A percentile compares a stretch with the other conserved stretches of the same genome.
These are phyloP conservation scores for Synanceia verrucosa DNA, from an alignment of 2,797 vertebrate genomes.

Conservation along the genomic window DNA sequence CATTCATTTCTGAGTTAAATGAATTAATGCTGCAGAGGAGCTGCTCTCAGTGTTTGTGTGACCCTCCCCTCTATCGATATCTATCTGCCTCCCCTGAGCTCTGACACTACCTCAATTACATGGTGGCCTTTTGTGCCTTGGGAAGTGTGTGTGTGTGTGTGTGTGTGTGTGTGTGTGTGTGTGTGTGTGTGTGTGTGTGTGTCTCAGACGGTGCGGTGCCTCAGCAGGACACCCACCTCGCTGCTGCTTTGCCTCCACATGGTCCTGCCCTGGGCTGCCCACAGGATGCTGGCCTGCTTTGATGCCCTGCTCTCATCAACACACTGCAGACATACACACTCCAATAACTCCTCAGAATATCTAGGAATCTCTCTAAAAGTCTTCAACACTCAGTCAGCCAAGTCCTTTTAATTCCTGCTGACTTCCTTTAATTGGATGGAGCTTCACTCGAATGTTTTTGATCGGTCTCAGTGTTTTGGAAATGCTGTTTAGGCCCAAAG, in stretches of 20 bases:
- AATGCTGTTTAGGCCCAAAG: not conserved
- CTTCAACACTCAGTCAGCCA: constrained; percentile 27
- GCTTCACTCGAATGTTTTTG: constrained; percentile 20
- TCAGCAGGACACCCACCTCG: constrained; percentile 78
- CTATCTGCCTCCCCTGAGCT: constrained; percentile 57
- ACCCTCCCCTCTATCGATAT: constrained; percentile 30
- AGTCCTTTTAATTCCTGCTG: constrained; percentile 19
- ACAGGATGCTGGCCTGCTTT: constrained; percentile 77
- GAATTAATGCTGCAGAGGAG: not conserved
- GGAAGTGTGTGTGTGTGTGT: constrained; percentile 15
- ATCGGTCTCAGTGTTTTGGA: constrained; percentile 19
- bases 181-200: constrained; percentile 23
- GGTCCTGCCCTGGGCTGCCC: constrained; percentile 77
- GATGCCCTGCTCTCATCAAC: constrained; percentile 63
- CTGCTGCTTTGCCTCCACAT: constrained; percentile 52
- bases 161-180: constrained; percentile 12
- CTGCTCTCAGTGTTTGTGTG: constrained; percentile 21
- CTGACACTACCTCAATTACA: constrained; percentile 74
- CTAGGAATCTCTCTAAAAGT: constrained; percentile 54
- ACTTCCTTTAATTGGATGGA: constrained; percentile 45
- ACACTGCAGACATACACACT: constrained; percentile 25
- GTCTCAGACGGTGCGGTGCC: constrained; percentile 67
- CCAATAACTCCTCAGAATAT: constrained; percentile 44
- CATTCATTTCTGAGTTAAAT: not conserved
- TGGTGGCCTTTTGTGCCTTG: constrained; percentile 62